Evolutionary conservation across 2,113 vertebrate species (phyloP), one percentile per base, ranked within the genome.

Genomic region (Pollachius pollachius): DNA sequence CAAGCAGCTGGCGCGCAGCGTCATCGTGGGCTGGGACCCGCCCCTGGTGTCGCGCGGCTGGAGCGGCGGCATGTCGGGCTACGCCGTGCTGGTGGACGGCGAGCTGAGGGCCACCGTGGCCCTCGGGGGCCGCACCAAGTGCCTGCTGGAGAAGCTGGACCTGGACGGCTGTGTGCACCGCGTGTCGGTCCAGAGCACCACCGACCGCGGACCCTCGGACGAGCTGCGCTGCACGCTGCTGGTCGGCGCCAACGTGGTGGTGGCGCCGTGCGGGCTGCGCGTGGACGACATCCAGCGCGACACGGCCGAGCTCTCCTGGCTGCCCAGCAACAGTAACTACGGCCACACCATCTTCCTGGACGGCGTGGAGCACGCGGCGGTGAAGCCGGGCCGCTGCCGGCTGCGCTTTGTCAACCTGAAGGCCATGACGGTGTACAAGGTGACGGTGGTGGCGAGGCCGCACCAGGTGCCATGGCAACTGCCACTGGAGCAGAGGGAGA

Each of bases 391-490:
- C 30, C 85, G 93, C 72, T 96, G 96, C 77, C 93, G 92, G 84
- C 95, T 96, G 66, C 94, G 93, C 69, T 94, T 99, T 81, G 85
- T 88, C 75, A 94, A 95, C 91, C 92, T 99, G 84, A 94, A 94
- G 85, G 95, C 97, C 65, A 91, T 93, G 68, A 93, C 89, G 58
- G 93, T 94, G 72, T 98, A 97, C 88, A 96, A 95, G 83, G 95
- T 98, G 78, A 94, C 91, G 52, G 95, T 97, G 67, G 81, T 94
- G 84, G 97, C 97, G 15, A 93, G 92, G 75, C 97, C 97, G 8
- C 97, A 98, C 87, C 97, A 98, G 90, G 92, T 96, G 91, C 97
- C 97, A 73, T 99, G 97, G 97, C 96, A 98, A 81, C 95, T 99
- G 75, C 97, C 97, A 0, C 87, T 98, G 86, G 97, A 98, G 83